phyloP scores from a whole-genome alignment of 2,113 vertebrate genomes.

The Leucosticte australis region DNA sequence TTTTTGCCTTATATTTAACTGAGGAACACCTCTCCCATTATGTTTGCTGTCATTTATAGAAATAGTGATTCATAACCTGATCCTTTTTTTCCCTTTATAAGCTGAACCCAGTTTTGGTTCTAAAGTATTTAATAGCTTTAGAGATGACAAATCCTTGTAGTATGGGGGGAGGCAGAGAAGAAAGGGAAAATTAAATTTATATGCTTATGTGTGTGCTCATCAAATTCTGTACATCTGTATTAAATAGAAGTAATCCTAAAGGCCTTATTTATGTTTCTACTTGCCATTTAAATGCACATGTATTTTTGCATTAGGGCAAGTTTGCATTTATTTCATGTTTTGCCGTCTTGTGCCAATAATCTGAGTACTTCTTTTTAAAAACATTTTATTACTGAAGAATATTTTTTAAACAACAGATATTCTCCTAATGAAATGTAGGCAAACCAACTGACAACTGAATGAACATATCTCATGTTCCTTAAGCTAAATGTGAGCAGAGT shows the following conservation, averaged over 20 bases:
- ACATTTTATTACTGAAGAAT: neutral
- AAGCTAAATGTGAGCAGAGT: slow-evolving; percentile 70
- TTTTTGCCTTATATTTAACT: neutral
- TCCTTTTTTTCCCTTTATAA: neutral
- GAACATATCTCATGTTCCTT: slow-evolving; percentile 45
- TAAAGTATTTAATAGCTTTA: neutral
- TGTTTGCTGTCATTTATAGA: neutral
- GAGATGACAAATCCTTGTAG: neutral
- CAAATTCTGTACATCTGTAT: neutral
- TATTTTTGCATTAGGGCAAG: neutral
- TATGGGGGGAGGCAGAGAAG: neutral
- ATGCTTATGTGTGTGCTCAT: neutral
- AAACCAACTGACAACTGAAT: slow-evolving; percentile 63
- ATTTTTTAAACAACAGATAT: neutral
- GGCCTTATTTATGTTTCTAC: neutral
- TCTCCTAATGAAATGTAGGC: slow-evolving; percentile 29
- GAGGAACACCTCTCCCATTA: neutral
- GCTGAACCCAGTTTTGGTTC: neutral
- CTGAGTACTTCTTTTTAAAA: neutral
- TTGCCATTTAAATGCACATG: neutral
- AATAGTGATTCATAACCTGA: neutral
- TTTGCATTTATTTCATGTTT: neutral
- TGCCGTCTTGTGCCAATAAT: neutral
- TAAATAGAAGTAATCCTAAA: neutral
- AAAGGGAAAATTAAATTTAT: neutral